Evolutionary conservation across 2,888 invertebrate species (phyloP).

Genomic region (Dorcus parallelipipedus): DNA sequence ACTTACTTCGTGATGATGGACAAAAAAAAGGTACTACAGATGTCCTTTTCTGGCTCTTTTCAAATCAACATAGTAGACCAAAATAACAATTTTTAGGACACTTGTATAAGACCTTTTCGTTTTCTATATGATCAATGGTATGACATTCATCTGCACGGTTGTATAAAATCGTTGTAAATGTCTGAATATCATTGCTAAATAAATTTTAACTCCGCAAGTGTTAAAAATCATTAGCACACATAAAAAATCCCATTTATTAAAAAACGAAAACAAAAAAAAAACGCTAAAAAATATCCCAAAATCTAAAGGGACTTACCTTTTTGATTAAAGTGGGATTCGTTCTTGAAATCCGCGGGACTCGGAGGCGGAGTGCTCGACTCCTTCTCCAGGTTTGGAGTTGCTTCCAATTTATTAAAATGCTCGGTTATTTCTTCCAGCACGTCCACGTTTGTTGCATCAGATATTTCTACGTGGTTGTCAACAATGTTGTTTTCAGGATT

Average conservation of each 20-base stretch:
- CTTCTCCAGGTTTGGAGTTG: slow-evolving; percentile 26
- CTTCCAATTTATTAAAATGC: slow-evolving; percentile 39
- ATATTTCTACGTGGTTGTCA: slow-evolving; percentile 8
- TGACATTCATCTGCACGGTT: too few relatives aligned
- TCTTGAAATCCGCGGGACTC: slow-evolving; percentile 43
- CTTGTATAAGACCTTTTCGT: too few relatives aligned
- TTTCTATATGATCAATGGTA: too few relatives aligned
- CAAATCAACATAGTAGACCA: too few relatives aligned
- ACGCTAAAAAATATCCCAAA: slow-evolving; percentile 1
- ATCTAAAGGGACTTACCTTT: not conserved
- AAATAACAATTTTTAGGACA: too few relatives aligned
- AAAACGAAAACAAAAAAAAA: not conserved
- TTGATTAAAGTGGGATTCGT: not conserved
- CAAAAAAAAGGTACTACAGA: too few relatives aligned
- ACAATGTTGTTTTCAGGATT: slow-evolving; percentile 17
- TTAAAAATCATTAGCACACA: not conserved
- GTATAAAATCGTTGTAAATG: not conserved
- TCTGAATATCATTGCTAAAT: not conserved
- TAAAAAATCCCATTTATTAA: not conserved
- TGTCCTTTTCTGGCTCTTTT: too few relatives aligned
- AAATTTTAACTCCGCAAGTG: not conserved
- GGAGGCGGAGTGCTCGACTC: slow-evolving; percentile 44
- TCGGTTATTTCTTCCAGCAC: slow-evolving; percentile 41
- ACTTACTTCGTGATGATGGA: too few relatives aligned
- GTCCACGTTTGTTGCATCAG: slow-evolving; percentile 24